These are phyloP conservation scores for Mythimna lalbum DNA, from an alignment of 2,888 invertebrate species.

Conservation along the genomic window DNA sequence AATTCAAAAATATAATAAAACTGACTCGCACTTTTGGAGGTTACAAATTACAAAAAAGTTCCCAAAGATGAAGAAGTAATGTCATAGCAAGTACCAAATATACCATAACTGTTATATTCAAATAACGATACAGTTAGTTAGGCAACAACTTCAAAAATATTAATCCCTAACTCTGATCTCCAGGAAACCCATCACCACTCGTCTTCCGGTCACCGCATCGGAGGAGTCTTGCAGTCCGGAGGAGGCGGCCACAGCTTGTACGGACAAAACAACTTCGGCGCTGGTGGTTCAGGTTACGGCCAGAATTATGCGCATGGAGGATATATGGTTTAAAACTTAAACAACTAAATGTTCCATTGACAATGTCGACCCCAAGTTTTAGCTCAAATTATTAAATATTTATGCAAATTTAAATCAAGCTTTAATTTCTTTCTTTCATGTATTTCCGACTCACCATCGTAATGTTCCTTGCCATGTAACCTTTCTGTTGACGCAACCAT, in stretches of 20 bases:
- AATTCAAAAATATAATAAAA: too few relatives aligned
- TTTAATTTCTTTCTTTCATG: not conserved
- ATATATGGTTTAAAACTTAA: not conserved
- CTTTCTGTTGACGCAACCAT: too few relatives aligned
- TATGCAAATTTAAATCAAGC: not conserved
- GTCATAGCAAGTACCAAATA: not conserved
- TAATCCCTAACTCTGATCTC: not conserved
- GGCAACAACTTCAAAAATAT: not conserved
- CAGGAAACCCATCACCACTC: conserved; percentile 56
- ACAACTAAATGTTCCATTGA: not conserved
- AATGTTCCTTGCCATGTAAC: too few relatives aligned
- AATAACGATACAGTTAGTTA: too few relatives aligned
- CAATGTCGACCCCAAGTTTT: not conserved
- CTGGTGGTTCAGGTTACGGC: conserved; percentile 29
- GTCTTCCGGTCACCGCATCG: conserved; percentile 40
- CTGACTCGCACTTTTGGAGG: too few relatives aligned
- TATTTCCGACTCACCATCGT: not conserved
- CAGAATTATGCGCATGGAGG: conserved; percentile 12
- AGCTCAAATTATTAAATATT: conserved; percentile 21
- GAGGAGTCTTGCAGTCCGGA: conserved; percentile 16
- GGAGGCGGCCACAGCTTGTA: conserved; percentile 20
- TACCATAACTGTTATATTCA: too few relatives aligned
- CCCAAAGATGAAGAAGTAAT: not conserved
- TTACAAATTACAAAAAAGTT: not conserved
- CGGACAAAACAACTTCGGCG: conserved; percentile 39